phyloP scores from a whole-genome alignment of 2,888 invertebrate species.

The Osmoderma eremita region DNA sequence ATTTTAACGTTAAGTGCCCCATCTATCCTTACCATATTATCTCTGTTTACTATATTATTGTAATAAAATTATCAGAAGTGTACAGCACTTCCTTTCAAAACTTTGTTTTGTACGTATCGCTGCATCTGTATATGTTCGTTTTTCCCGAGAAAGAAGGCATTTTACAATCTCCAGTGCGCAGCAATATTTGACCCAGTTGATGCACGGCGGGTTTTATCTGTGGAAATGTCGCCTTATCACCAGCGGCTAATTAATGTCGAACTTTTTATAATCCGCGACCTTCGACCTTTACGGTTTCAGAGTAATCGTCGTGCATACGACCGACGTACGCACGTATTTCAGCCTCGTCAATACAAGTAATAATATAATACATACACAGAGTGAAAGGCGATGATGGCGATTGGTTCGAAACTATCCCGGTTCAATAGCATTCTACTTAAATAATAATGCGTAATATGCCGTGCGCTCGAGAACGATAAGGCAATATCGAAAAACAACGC shows the following conservation, averaged over 20 bases:
- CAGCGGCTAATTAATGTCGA: conserved; percentile 31
- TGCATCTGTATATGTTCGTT: too few relatives aligned
- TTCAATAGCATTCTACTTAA: conserved; percentile 33
- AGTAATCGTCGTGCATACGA: not conserved
- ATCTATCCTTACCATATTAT: too few relatives aligned
- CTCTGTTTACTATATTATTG: too few relatives aligned
- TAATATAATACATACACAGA: not conserved
- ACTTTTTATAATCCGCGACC: conserved; percentile 34
- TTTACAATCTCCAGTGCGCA: not conserved
- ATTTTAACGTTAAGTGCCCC: too few relatives aligned
- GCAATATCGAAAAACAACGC: too few relatives aligned
- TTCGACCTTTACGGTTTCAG: conserved; percentile 32
- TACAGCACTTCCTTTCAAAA: too few relatives aligned
- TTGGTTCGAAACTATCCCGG: not conserved
- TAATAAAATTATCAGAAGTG: too few relatives aligned
- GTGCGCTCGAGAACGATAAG: too few relatives aligned
- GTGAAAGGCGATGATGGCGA: not conserved
- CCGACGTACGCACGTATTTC: not conserved
- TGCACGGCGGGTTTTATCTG: conserved; percentile 21
- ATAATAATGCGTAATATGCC: conserved; percentile 24
- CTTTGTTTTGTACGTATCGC: too few relatives aligned
- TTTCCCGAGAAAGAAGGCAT: too few relatives aligned
- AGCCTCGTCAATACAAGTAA: too few relatives aligned
- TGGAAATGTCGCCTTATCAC: conserved; percentile 25
- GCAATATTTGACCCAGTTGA: conserved; percentile 25